These are phyloP conservation scores for Semaprochilodus insignis DNA, from an alignment of 2,797 vertebrate genomes.

Conservation along the genomic window DNA sequence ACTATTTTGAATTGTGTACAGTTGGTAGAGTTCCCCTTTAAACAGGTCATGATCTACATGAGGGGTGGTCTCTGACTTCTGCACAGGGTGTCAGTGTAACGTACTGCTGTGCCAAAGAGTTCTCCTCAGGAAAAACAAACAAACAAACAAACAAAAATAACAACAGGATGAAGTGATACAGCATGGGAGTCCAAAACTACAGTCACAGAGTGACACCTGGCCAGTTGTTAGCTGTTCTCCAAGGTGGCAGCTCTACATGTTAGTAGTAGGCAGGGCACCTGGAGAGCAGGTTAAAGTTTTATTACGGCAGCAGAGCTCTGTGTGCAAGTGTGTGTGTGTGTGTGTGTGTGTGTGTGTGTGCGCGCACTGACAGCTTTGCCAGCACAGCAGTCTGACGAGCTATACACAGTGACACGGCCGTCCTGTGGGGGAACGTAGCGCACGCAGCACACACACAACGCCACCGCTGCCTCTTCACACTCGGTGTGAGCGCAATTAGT, in stretches of 20 bases:
- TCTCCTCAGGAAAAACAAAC: no score
- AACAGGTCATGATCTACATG: no score
- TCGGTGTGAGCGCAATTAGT: slow-evolving; percentile 1
- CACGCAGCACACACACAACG: not conserved
- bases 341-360: not conserved
- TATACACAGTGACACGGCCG: not conserved
- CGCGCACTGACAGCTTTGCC: slow-evolving; percentile 35
- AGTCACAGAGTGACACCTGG: not conserved
- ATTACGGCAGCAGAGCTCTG: slow-evolving; percentile 3
- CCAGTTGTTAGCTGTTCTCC: not conserved
- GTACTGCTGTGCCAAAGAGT: not conserved
- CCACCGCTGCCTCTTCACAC: slow-evolving; percentile 12
- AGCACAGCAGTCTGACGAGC: slow-evolving; percentile 11
- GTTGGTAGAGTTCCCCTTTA: no score
- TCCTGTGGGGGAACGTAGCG: not conserved
- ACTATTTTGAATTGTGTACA: no score
- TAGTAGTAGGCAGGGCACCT: not conserved
- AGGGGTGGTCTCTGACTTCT: no score
- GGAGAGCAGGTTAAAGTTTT: slow-evolving; percentile 7
- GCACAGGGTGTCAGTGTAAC: no score
- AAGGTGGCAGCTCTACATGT: slow-evolving; percentile 14
- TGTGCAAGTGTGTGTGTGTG: not conserved
- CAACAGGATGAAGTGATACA: not conserved
- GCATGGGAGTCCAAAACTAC: not conserved
- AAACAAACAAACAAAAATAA: no score